Evolutionary conservation across 2,888 invertebrate species (phyloP).

Genomic region (Globia sparganii): DNA sequence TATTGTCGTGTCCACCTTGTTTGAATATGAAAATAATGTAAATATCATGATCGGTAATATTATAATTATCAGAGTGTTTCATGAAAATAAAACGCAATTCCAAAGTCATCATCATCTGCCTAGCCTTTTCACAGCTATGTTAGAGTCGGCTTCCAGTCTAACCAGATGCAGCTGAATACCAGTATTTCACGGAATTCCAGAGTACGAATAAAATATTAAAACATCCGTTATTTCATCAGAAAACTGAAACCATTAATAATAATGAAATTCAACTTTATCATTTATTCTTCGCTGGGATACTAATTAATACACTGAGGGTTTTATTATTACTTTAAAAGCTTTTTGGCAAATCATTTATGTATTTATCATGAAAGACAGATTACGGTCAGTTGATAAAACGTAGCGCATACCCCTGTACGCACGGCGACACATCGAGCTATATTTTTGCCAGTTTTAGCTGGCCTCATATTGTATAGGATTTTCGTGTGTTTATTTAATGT

Average conservation of each 20-base stretch:
- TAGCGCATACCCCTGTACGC: neutral
- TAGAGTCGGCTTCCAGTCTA: too few relatives aligned
- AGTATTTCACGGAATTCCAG: neutral
- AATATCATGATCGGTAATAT: too few relatives aligned
- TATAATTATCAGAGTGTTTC: too few relatives aligned
- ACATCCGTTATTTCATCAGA: neutral
- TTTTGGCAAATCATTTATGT: neutral
- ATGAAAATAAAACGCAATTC: too few relatives aligned
- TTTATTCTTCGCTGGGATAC: constrained; percentile 17
- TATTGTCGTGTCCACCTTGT: too few relatives aligned
- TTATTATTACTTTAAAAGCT: neutral
- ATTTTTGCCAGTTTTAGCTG: too few relatives aligned
- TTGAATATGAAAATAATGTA: too few relatives aligned
- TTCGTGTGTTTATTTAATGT: neutral
- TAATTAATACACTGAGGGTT: neutral
- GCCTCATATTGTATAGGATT: too few relatives aligned
- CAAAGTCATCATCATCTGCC: too few relatives aligned
- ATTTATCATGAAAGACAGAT: neutral
- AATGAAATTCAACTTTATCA: constrained; percentile 3
- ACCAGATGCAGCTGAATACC: too few relatives aligned
- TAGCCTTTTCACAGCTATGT: too few relatives aligned
- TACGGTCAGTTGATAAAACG: neutral
- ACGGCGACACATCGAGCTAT: too few relatives aligned
- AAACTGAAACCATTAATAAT: constrained; percentile 9
- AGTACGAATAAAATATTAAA: neutral